These are phyloP conservation scores for Oscheius sp. DNA, from an alignment of 2,888 invertebrate species.

Conservation along the genomic window DNA sequence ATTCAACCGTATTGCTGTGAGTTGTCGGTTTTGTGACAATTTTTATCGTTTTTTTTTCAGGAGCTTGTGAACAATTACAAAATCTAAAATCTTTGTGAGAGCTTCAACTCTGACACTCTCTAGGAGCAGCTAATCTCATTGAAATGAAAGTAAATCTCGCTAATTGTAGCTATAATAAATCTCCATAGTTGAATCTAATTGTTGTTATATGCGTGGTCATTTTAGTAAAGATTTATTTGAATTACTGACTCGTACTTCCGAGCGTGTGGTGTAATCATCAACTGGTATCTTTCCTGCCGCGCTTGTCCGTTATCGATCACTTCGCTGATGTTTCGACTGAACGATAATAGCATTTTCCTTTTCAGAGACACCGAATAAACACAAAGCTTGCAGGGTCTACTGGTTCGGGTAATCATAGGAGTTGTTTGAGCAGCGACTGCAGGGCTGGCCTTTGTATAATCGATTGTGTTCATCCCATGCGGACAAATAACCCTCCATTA, in stretches of 20 bases:
- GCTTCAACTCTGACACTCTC: slow-evolving; percentile 80
- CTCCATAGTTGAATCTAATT: slow-evolving; percentile 1
- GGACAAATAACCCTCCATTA: slow-evolving; percentile 16
- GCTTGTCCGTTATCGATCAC: no score
- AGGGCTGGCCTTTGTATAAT: slow-evolving; percentile 12
- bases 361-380: neutral
- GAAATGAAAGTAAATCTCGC: no score
- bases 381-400: neutral
- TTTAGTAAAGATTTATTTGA: neutral
- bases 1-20: slow-evolving; percentile 85
- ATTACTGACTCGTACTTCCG: neutral
- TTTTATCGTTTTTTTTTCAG: no score
- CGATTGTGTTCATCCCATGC: slow-evolving; percentile 21
- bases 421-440: slow-evolving; percentile 18
- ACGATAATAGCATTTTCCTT: neutral
- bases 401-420: neutral
- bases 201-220: neutral
- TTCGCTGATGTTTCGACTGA: no score
- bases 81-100: slow-evolving; percentile 87
- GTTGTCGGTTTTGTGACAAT: no score
- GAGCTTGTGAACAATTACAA: slow-evolving; percentile 93
- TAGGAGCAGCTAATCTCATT: no score
- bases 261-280: neutral
- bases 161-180: no score
- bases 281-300: neutral